These are phyloP conservation scores for Forbesichthys papilliferus DNA, from an alignment of 2,113 vertebrate species.

Conservation along the genomic window DNA sequence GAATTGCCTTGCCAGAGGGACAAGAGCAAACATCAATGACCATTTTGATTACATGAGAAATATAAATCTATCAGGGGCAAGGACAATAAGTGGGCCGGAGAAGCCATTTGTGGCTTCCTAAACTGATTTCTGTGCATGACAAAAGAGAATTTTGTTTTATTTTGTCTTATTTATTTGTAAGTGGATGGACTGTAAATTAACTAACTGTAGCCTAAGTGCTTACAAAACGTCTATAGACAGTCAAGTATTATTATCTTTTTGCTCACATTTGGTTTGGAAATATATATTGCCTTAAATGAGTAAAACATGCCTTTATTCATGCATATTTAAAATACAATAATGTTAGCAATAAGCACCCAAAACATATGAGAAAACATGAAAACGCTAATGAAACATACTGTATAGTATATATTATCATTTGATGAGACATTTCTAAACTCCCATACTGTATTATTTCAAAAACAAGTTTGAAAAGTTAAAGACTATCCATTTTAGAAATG, in stretches of 20 bases:
- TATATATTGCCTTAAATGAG: conserved; percentile 55
- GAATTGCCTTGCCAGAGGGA: conserved; percentile 80
- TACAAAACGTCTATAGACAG: conserved; percentile 70
- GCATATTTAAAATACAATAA: conserved; percentile 47
- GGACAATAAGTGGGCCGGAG: conserved; percentile 73
- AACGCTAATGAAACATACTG: too few relatives aligned
- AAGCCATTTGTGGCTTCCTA: conserved; percentile 70
- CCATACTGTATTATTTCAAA: too few relatives aligned
- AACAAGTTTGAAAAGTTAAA: too few relatives aligned
- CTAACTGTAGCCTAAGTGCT: conserved; percentile 72
- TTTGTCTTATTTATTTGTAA: conserved; percentile 41
- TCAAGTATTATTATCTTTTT: conserved; percentile 63
- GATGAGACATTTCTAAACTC: too few relatives aligned
- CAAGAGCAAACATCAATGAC: conserved; percentile 76
- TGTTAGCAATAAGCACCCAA: conserved; percentile 42
- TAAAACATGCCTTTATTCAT: conserved; percentile 56
- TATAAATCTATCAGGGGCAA: conserved; percentile 66
- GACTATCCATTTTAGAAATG: too few relatives aligned
- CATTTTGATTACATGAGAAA: conserved; percentile 79
- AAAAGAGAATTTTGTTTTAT: conserved; percentile 61
- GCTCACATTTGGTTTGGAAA: conserved; percentile 63
- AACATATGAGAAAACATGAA: conserved; percentile 7
- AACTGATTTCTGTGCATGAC: conserved; percentile 75
- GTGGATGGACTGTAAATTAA: conserved; percentile 77
- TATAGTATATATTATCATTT: too few relatives aligned